Evolutionary conservation across 2,797 vertebrate genomes (phyloP), one percentile per base, ranked within the genome.

Genomic region (Epinephelus coioides): DNA sequence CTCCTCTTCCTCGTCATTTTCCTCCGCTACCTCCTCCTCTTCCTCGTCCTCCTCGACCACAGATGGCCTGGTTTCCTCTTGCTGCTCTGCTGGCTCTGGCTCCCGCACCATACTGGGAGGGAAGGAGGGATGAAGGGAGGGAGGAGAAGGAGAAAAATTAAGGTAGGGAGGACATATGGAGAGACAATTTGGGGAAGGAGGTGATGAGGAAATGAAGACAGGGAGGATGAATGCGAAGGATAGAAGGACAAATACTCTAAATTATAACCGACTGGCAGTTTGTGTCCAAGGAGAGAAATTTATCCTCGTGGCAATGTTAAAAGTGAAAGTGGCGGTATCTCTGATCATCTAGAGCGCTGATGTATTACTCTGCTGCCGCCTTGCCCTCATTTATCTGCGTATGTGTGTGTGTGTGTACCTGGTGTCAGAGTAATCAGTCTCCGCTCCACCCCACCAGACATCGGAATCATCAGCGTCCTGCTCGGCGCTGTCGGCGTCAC

Each of bases 391-490:
- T 73, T 69, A 69, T 83, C 59, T 30, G 10, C 46, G n/a, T 30
- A 17, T 53, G 64, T 27, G 23, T 11, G 57, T 11, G 57, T 59
- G 40, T 27, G 38, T 23, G 6, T 92, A 99, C 98, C 97, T 96
- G 87, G 96, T 97, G 70, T 99, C 98, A 5, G 96, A 95, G 71
- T 99, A 98, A 91, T 99, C 98, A 0, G 96, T 93, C 88, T 98
- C 98, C 0, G 96, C 96, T 15, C 97, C 98, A 0, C 98, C 98
- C 98, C 98, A 99, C 98, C 98, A 99, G 50, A 99, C 98, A 38
- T 99, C 98, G 0, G 97, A 98, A 86, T 99, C 97, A 27, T 96
- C 97, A 17, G 96, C 96, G 51, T 98, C 97, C 1, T 95, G 95
- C 54, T 98, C 97, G 1, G 96, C 94, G 2, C 96, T 97, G 78